Conservation (phyloP, 1,140 invertebrate species). For the Macrotrachela quadricornifera region DNA sequence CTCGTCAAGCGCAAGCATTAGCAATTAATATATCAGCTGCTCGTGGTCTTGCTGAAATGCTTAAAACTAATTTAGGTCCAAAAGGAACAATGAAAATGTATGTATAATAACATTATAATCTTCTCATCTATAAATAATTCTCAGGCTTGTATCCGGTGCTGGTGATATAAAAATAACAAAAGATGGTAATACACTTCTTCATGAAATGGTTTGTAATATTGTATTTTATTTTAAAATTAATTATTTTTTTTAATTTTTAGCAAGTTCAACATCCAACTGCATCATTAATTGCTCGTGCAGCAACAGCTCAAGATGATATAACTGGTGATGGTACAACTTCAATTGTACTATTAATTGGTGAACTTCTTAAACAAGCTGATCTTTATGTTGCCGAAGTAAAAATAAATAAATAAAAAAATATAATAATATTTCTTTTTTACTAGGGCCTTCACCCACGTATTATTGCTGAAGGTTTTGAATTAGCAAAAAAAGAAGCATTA, state of each 20-base stretch:
- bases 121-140: not conserved
- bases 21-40: conserved; percentile 89
- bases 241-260: too few species aligned
- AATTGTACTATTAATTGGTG: conserved; percentile 86
- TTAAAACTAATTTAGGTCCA: conserved; percentile 90
- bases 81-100: conserved; percentile 99
- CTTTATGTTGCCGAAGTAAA: conserved; percentile 71
- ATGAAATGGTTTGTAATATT: too few species aligned
- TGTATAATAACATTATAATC: conserved; percentile 27
- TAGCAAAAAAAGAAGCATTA: conserved; percentile 61
- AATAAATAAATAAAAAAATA: too few species aligned
- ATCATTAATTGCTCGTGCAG: conserved; percentile 83
- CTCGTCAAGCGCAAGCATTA: conserved; percentile 78
- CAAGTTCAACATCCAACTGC: conserved; percentile 99
- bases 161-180: conserved; percentile 99
- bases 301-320: conserved; percentile 92
- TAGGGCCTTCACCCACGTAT: conserved; percentile 82
- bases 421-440: too few species aligned
- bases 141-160: conserved; percentile 85
- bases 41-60: conserved; percentile 91
- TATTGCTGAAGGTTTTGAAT: conserved; percentile 80
- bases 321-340: conserved; percentile 97
- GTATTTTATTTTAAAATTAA: too few species aligned
- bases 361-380: conserved; percentile 88
- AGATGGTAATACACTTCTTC: conserved; percentile 90